Evolutionary conservation across 2,888 invertebrate genomes (phyloP), one percentile per base, ranked within the genome.

Genomic region (Xestia xanthographa): DNA sequence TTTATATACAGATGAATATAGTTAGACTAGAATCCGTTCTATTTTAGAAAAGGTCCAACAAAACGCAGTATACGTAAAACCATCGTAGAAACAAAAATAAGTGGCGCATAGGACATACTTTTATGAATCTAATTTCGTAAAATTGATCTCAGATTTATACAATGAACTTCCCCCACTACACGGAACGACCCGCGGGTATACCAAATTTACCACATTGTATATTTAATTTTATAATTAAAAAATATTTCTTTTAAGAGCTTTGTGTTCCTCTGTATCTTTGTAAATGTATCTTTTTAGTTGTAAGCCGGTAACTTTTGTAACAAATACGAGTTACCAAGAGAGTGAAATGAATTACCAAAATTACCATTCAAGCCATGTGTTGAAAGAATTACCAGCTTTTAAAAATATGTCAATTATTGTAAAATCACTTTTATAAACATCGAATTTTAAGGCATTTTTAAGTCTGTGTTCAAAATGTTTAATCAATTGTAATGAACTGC

Each of bases 141-240:
- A 91, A 91, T 94, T 95, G 96, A 96, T 95, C 95, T 96, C 95
- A 95, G 90, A 92, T 88, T 90, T 88, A 89, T 88, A 89, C 87
- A 87, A 87, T 88, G 77, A 85, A 84, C 86, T 87, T 86, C 87
- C 50, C 88, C 90, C 91, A 89, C 87, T 87, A 87, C 92, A 92
- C 92, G 93, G 91, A 85, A 81, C 92, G 90, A 91, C 92, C 92
- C 92, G 92, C 91, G 85, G 87, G 88, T 92, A 95, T 95, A 96
- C 96, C 96, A 96, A 96, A 96, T 93, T 91, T 94, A 94, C 93
- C 93, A 93, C 92, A 91, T 86, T 95, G 94, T 94, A 94, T 94
- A 94, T 93, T 94, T 93, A 92, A 91, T 82, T 86, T 87, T 82
- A 82, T 82, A 87, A 80, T 88, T 84, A 83, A 72, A 76, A 34